phyloP scores from a whole-genome alignment of 2,113 vertebrate species.

The Struthio camelus region DNA sequence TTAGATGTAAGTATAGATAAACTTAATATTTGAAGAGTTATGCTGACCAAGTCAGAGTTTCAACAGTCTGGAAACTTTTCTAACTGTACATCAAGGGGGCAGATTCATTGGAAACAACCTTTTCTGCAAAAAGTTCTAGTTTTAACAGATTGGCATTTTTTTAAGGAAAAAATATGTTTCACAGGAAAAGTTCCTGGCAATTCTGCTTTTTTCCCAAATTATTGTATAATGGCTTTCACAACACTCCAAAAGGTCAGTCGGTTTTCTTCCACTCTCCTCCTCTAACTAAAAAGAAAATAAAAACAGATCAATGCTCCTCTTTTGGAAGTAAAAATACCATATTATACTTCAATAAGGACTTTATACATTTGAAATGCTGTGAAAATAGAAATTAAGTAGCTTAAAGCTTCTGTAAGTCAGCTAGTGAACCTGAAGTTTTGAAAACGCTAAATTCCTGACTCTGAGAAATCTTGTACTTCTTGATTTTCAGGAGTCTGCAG shows the following conservation, averaged over 20 bases:
- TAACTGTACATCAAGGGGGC: background rate
- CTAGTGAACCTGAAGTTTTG: background rate
- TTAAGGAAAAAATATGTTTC: constrained; percentile 37
- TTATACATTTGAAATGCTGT: background rate
- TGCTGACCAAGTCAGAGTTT: background rate
- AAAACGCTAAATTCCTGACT: background rate
- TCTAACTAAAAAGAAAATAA: background rate
- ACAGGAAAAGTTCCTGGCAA: background rate
- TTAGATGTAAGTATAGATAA: background rate
- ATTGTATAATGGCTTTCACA: constrained; percentile 38
- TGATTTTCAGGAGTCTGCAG: background rate
- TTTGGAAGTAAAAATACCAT: background rate
- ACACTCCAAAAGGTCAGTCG: constrained; percentile 24
- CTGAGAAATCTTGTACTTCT: accelerated
- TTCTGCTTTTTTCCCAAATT: background rate
- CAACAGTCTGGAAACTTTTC: background rate
- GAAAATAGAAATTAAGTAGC: background rate
- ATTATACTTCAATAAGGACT: background rate
- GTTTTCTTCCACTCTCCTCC: background rate
- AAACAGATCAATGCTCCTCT: background rate
- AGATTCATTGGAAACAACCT: background rate
- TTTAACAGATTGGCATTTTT: constrained; percentile 40
- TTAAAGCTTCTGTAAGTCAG: background rate
- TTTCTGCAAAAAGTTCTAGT: background rate
- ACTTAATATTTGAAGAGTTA: background rate